These are phyloP conservation scores for Tineola bisselliella DNA, from an alignment of 2,888 invertebrate species.

Conservation along the genomic window DNA sequence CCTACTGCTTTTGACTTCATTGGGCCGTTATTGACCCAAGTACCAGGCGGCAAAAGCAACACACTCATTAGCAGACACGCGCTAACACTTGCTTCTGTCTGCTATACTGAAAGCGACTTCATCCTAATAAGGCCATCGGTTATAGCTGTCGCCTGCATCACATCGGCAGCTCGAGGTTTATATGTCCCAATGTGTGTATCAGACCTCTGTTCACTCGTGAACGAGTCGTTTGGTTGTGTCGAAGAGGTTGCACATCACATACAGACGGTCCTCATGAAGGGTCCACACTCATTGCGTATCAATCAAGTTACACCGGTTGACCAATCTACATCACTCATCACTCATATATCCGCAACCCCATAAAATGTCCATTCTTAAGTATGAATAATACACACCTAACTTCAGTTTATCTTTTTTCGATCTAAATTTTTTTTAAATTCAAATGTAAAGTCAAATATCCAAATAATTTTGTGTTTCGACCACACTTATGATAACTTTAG, in stretches of 20 bases:
- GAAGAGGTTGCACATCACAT: slow-evolving; percentile 67
- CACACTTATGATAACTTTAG: slow-evolving; percentile 36
- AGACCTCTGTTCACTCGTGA: slow-evolving; percentile 55
- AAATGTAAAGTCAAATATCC: slow-evolving; percentile 49
- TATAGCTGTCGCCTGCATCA: slow-evolving; percentile 75
- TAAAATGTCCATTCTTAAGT: slow-evolving; percentile 61
- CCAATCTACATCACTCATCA: slow-evolving; percentile 37
- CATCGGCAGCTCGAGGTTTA: slow-evolving; percentile 73
- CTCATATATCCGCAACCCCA: slow-evolving; percentile 67
- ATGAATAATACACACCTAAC: slow-evolving; percentile 20
- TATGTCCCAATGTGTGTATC: slow-evolving; percentile 53
- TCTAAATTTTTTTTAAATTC: neutral
- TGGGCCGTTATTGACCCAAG: slow-evolving; percentile 78
- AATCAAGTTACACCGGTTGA: slow-evolving; percentile 38
- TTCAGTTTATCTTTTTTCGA: neutral
- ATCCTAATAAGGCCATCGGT: slow-evolving; percentile 76
- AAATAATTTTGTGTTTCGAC: slow-evolving; percentile 66
- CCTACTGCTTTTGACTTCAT: slow-evolving; percentile 86
- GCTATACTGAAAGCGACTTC: slow-evolving; percentile 81
- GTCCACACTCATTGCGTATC: slow-evolving; percentile 56
- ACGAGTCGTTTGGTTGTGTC: slow-evolving; percentile 57
- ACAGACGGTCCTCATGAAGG: slow-evolving; percentile 68
- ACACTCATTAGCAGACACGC: slow-evolving; percentile 76
- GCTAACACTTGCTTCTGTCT: slow-evolving; percentile 79
- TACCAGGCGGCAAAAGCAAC: slow-evolving; percentile 69